Conservation (phyloP, 37 sponge, comb jelly and placozoan genomes). For the Geodia barretti region DNA sequence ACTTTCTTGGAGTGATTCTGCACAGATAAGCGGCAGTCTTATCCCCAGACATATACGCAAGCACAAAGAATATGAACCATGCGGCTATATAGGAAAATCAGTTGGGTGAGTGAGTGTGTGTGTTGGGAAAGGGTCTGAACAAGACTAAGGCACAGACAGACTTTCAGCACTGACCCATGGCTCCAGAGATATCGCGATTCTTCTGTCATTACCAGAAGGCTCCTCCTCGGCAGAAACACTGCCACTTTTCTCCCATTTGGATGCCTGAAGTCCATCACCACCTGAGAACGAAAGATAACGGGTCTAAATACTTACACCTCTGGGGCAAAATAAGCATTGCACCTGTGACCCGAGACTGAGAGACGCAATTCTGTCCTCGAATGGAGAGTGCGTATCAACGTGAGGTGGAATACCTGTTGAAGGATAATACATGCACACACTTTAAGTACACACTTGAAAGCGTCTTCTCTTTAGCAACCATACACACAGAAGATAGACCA, state of each 20-base stretch:
- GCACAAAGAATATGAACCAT: too few species aligned
- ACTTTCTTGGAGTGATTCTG: conserved; percentile 65
- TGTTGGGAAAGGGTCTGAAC: too few species aligned
- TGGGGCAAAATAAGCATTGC: neutral
- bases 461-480: too few species aligned
- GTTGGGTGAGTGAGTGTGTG: neutral
- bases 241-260: conserved; percentile 29
- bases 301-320: neutral
- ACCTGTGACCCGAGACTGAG: conserved; percentile 87
- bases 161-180: conserved; percentile 65
- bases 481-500: too few species aligned
- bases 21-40: too few species aligned
- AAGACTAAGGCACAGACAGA: too few species aligned
- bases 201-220: conserved; percentile 78
- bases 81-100: too few species aligned
- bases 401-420: conserved; percentile 88
- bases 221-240: conserved; percentile 57
- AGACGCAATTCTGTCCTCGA: conserved; percentile 80
- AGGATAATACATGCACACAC: neutral
- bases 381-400: conserved; percentile 92
- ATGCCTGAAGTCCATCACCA: conserved; percentile 86
- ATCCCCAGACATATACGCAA: neutral
- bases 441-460: too few species aligned
- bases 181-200: conserved; percentile 83
- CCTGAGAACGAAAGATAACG: conserved; percentile 22